phyloP scores from a whole-genome alignment of 2,888 invertebrate genomes.

The Augochlorella aurata region DNA sequence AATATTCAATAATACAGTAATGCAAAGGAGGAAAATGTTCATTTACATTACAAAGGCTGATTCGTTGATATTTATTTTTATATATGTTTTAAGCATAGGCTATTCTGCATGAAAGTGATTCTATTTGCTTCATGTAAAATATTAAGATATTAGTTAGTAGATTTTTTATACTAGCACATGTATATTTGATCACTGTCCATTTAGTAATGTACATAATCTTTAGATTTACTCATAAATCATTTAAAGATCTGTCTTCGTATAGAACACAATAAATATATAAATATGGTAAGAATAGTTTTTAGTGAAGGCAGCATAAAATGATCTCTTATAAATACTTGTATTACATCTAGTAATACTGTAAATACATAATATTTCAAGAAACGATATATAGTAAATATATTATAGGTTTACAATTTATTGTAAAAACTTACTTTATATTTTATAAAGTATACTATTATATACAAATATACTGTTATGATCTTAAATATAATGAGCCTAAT shows the following conservation, averaged over 20 bases:
- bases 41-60: constrained; percentile 58
- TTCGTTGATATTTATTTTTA: constrained; percentile 55
- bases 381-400: neutral
- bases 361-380: constrained; percentile 20
- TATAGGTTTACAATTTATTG: constrained; percentile 13
- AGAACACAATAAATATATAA: neutral
- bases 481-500: neutral
- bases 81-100: neutral
- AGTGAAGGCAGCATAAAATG: constrained; percentile 17
- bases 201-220: constrained; percentile 5
- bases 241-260: constrained; percentile 36
- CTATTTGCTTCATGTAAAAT: constrained; percentile 6
- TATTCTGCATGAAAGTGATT: constrained; percentile 7
- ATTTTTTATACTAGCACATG: neutral
- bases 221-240: constrained; percentile 25
- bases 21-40: neutral
- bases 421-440: constrained; percentile 4
- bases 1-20: neutral
- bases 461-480: neutral
- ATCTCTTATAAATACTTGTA: constrained; percentile 19
- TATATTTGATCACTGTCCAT: neutral
- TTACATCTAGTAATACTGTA: constrained; percentile 23
- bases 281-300: constrained; percentile 11
- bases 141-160: neutral
- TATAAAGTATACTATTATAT: constrained; percentile 17